Conservation (phyloP, 1,140 invertebrate genomes). For the Phenacoccus solenopsis region DNA sequence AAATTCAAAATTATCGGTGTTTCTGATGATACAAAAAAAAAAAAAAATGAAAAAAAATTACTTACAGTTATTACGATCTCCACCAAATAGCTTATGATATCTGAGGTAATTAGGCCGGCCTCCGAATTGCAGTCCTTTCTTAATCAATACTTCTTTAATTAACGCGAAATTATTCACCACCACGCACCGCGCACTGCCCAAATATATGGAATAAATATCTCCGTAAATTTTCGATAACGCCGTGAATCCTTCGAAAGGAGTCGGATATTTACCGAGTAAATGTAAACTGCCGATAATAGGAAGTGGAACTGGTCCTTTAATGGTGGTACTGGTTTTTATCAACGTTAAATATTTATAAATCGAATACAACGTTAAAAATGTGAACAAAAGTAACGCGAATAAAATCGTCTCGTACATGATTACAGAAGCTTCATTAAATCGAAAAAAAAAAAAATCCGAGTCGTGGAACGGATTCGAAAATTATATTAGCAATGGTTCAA, state of each 20-base stretch:
- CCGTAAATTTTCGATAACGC: slow-evolving; percentile 55
- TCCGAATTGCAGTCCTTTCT: slow-evolving; percentile 64
- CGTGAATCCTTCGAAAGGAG: slow-evolving; percentile 59
- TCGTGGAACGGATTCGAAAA: neutral
- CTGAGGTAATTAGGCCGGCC: slow-evolving; percentile 66
- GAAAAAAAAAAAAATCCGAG: neutral
- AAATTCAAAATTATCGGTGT: neutral
- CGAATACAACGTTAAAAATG: neutral
- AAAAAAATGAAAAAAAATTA: slow-evolving; percentile 25
- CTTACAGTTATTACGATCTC: slow-evolving; percentile 66
- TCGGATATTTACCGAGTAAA: slow-evolving; percentile 46
- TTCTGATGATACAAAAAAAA: too few species aligned
- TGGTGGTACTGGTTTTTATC: neutral
- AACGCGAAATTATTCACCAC: slow-evolving; percentile 60
- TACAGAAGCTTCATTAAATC: neutral
- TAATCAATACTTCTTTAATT: slow-evolving; percentile 65
- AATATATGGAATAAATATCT: slow-evolving; percentile 54
- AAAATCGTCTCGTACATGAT: neutral
- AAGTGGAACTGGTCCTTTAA: slow-evolving; percentile 40
- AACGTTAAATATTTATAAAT: neutral
- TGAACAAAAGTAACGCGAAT: neutral
- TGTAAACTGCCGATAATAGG: slow-evolving; percentile 60
- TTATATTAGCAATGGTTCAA: neutral
- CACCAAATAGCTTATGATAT: slow-evolving; percentile 58
- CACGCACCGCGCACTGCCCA: slow-evolving; percentile 56